Evolutionary conservation across 92 coral and sea anemone species (phyloP).

Genomic region (Epizoanthus stellaris): DNA sequence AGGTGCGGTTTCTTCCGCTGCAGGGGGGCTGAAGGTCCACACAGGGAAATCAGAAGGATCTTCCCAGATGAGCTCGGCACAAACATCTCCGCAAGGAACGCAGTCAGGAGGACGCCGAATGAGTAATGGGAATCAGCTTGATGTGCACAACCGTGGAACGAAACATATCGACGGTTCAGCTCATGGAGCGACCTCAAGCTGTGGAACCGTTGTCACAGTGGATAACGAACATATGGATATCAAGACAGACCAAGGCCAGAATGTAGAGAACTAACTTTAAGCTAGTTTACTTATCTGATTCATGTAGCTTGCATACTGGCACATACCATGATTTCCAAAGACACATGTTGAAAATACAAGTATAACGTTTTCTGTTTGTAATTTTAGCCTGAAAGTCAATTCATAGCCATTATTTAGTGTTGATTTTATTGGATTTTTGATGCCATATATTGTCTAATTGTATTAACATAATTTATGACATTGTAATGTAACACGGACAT

Average conservation of each 20-base stretch:
- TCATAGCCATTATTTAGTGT: too few species aligned
- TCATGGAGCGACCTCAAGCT: background rate
- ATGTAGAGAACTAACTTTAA: background rate
- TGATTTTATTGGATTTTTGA: too few species aligned
- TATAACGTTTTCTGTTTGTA: too few species aligned
- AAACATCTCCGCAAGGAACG: background rate
- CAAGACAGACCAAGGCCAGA: background rate
- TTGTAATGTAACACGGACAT: too few species aligned
- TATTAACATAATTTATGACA: too few species aligned
- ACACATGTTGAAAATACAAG: too few species aligned
- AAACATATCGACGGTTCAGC: background rate
- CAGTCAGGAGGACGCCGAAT: background rate
- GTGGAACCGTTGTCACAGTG: background rate
- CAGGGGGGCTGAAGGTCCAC: background rate
- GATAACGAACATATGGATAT: background rate
- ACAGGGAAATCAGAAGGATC: background rate
- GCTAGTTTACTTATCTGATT: background rate
- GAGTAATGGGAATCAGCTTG: background rate
- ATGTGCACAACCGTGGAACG: background rate
- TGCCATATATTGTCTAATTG: too few species aligned
- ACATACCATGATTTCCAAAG: too few species aligned
- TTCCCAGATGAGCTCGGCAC: background rate
- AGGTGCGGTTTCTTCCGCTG: background rate
- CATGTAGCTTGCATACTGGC: background rate
- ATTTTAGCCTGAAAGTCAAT: too few species aligned